Conservation (phyloP, 2,113 vertebrate species). For the Coryphaenoides rupestris region DNA sequence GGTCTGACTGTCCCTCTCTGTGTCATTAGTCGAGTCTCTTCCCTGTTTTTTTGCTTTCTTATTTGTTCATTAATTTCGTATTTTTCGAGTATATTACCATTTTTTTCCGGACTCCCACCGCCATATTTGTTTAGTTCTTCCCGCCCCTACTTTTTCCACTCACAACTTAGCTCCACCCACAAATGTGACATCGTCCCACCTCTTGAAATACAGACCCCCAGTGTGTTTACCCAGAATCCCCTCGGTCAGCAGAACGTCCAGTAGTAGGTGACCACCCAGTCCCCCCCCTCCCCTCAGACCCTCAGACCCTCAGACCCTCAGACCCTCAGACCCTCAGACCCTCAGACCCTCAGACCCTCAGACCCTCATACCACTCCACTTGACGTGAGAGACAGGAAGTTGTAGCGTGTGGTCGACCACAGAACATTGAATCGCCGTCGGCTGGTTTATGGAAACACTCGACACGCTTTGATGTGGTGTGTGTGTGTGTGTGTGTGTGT, state of each 20-base stretch:
- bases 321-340: conserved; percentile 51
- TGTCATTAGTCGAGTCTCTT: no score
- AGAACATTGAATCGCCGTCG: conserved; percentile 64
- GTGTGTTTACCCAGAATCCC: conserved; percentile 30
- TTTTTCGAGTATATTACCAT: no score
- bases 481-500: no score
- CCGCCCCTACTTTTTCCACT: conserved; percentile 13
- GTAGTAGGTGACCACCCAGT: conserved; percentile 34
- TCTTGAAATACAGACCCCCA: conserved; percentile 45
- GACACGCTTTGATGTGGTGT: conserved; percentile 24
- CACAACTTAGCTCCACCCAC: conserved; percentile 39
- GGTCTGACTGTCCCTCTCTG: no score
- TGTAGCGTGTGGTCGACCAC: conserved; percentile 60
- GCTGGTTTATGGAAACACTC: conserved; percentile 59
- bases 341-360: conserved; percentile 32
- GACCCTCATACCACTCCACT: conserved; percentile 60
- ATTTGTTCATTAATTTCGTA: no score
- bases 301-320: conserved; percentile 14
- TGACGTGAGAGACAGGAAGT: conserved; percentile 61
- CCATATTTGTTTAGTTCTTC: conserved; percentile 35
- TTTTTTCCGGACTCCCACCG: no score
- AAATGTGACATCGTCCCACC: conserved; percentile 29
- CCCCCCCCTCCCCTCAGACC: not conserved
- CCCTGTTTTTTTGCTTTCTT: no score
- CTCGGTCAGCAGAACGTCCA: conserved; percentile 57